Base-by-base conservation (phyloP, 2,113 vertebrate species). In the Hippocampus comes region DNA sequence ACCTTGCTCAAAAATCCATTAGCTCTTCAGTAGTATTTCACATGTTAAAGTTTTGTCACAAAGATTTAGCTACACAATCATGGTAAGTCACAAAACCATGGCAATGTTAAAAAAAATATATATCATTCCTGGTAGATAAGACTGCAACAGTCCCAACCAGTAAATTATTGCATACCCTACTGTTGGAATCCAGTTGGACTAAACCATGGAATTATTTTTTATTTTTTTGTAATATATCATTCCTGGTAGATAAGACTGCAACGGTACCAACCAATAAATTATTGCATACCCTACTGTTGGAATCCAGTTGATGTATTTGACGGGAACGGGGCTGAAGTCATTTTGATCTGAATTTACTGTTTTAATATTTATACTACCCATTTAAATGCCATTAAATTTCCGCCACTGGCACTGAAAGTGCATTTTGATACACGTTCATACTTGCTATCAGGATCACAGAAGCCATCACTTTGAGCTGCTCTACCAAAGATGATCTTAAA, bases 401-500 rank as follows among this genome's bases (percentile, higher is more conserved):
- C 14, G n/a, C 41, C 21, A 43, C 41, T 46, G 11, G n/a, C 63
- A 21, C n/a, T 48, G 12, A 66, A 66, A 12, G 5, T 48, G 15
- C 42, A 25, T n/a, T 48, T 66, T 66, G 64, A 66, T 48, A 66
- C 43, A 66, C 23, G 27, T 66, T 43, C 20, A 65, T 41, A 43
- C 21, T 43, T 65, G 10, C 63, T 43, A 65, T 42, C 63, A 15
- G 12, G 43, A 48, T 27, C 23, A 66, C 42, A 48, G 64, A 66
- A 66, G 15, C 27, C 27, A 34, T 61, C 59, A 61, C 59, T 61
- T 34, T 15, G 23, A 48, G 43, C 43, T 43, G 42, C 15, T 46
- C 43, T 48, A 46, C 64, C 43, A 48, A 27, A 66, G 64, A 66
- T 66, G 43, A 48, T 66, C 64, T 66, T 2, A 66, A 66, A 48